Evolutionary conservation across 23 tunicate species (phyloP).

Genomic region (Halocynthia roretzi): DNA sequence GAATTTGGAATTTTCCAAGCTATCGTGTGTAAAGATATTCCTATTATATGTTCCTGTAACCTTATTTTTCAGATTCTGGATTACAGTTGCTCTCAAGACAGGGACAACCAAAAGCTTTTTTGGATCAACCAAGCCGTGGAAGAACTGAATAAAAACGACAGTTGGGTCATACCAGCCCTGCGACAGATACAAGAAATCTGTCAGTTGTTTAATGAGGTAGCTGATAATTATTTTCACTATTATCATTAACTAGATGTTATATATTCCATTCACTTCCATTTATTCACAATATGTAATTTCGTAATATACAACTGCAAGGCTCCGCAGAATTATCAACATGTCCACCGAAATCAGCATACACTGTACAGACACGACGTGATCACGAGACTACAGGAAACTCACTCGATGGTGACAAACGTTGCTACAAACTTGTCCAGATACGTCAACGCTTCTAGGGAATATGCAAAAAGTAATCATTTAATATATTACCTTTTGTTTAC

Average conservation of each 20-base stretch:
- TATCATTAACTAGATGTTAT: neutral
- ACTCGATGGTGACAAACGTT: conserved; percentile 26
- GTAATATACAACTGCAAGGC: neutral
- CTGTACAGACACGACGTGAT: conserved; percentile 17
- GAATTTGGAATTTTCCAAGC: no score
- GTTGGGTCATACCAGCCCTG: conserved; percentile 35
- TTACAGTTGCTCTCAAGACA: conserved; percentile 27
- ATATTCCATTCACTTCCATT: neutral
- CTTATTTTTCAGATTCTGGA: conserved; percentile 24
- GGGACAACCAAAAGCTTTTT: conserved; percentile 20
- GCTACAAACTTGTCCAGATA: conserved; percentile 16
- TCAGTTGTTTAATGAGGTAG: conserved; percentile 25
- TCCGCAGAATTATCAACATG: conserved; percentile 30
- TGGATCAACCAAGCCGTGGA: conserved; percentile 24
- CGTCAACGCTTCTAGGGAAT: neutral
- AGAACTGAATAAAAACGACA: conserved; percentile 12
- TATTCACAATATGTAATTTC: neutral
- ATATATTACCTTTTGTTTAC: neutral
- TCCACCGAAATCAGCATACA: conserved; percentile 16
- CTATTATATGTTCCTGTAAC: no score
- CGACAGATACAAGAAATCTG: conserved; percentile 34
- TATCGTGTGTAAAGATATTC: no score
- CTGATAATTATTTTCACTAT: neutral
- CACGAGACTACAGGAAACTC: conserved; percentile 13
- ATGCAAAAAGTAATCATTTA: conserved; percentile 1